A percentile compares a stretch with the other conserved stretches of the same genome.
Evolutionary conservation across 2,113 vertebrate genomes (phyloP).

Genomic region (Callithrix jacchus): DNA sequence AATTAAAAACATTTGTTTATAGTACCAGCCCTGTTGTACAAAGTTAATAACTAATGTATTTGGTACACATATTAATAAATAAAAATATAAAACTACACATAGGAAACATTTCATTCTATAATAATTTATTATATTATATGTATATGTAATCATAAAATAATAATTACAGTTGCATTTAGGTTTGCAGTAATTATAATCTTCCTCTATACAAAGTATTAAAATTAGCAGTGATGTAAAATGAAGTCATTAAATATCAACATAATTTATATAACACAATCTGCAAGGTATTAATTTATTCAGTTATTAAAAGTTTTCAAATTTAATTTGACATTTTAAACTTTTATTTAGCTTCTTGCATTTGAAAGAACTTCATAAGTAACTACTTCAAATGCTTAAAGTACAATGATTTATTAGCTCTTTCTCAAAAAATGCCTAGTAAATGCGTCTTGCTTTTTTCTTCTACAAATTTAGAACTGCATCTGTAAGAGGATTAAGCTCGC

Average conservation of each 20-base stretch:
- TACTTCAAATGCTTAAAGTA: slow-evolving; percentile 19
- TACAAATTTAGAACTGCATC: not conserved
- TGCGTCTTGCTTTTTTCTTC: not conserved
- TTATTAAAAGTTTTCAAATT: slow-evolving; percentile 29
- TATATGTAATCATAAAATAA: not conserved
- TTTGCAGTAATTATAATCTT: not conserved
- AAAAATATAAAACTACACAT: not conserved
- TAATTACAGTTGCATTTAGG: not conserved
- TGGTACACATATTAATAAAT: not conserved
- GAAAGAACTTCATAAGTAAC: not conserved
- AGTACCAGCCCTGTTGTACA: not conserved
- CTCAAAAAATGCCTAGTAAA: not conserved
- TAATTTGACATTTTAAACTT: slow-evolving; percentile 35
- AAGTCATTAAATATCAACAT: not conserved
- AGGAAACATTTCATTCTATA: not conserved
- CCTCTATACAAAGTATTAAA: not conserved
- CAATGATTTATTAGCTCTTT: slow-evolving; percentile 2
- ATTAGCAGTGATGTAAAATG: not conserved
- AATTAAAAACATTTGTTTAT: not conserved
- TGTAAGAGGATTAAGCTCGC: not conserved
- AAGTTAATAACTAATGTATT: not conserved
- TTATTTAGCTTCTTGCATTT: slow-evolving; percentile 41
- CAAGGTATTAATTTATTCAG: not conserved
- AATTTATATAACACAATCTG: not conserved
- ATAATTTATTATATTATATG: not conserved